These are phyloP conservation scores for Drosophila paracracens DNA, from an alignment of 2,888 invertebrate species.

Conservation along the genomic window DNA sequence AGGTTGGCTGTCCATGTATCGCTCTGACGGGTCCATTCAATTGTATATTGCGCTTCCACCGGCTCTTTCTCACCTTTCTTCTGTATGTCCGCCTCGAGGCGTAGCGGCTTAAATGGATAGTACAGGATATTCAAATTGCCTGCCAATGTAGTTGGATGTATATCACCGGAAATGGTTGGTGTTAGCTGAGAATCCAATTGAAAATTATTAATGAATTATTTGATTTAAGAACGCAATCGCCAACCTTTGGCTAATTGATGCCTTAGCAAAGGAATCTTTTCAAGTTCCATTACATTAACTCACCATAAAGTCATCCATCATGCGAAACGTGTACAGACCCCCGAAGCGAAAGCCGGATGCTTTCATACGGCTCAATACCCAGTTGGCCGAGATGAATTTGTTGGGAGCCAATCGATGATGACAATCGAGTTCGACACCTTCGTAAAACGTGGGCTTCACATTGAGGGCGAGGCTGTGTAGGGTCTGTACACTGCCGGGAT, in stretches of 20 bases:
- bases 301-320: constrained; percentile 80
- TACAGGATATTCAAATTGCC: constrained; percentile 82
- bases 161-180: constrained; percentile 83
- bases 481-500: constrained; percentile 83
- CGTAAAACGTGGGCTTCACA: constrained; percentile 83
- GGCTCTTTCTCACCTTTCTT: constrained; percentile 61
- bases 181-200: constrained; percentile 69
- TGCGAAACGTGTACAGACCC: constrained; percentile 79
- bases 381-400: constrained; percentile 77
- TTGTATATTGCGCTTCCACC: constrained; percentile 73
- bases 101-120: constrained; percentile 77
- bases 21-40: constrained; percentile 74
- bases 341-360: constrained; percentile 84
- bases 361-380: constrained; percentile 82
- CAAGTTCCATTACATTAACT: constrained; percentile 8
- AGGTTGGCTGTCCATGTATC: constrained; percentile 81
- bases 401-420: constrained; percentile 80
- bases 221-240: background rate
- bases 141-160: constrained; percentile 83
- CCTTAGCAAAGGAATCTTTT: background rate
- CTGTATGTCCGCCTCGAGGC: constrained; percentile 78
- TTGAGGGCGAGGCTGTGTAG: constrained; percentile 82
- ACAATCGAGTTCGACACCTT: constrained; percentile 82
- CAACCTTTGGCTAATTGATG: background rate
- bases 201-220: background rate